These are phyloP conservation scores for Manduca sexta DNA, from an alignment of 1,140 invertebrate species.

Conservation along the genomic window DNA sequence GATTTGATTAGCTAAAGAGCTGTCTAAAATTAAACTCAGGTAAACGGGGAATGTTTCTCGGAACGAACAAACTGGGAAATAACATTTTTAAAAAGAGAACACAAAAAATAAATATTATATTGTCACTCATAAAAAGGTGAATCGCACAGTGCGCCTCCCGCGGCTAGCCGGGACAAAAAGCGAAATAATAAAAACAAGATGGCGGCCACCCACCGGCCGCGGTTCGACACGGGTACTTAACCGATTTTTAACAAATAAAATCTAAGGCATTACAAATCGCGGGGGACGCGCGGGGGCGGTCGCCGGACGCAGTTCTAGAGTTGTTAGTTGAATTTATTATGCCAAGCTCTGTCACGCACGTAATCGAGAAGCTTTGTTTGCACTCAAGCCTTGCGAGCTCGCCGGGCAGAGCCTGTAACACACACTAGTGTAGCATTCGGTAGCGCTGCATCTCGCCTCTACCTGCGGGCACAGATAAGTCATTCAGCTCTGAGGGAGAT, in stretches of 20 bases:
- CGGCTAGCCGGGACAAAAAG: conserved; percentile 62
- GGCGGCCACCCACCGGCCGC: conserved; percentile 68
- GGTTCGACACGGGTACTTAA: conserved; percentile 73
- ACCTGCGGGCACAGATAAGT: conserved; percentile 46
- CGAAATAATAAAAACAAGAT: conserved; percentile 58
- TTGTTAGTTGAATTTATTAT: conserved; percentile 42
- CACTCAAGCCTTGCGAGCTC: background rate
- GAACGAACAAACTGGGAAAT: conserved; percentile 46
- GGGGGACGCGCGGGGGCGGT: conserved; percentile 32
- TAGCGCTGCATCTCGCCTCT: conserved; percentile 32
- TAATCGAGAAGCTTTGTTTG: conserved; percentile 4
- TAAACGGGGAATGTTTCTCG: conserved; percentile 50
- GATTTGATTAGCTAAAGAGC: conserved; percentile 61
- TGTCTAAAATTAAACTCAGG: conserved; percentile 57
- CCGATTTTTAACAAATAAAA: conserved; percentile 75
- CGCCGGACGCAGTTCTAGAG: conserved; percentile 35
- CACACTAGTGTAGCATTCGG: conserved; percentile 14
- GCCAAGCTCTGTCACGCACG: conserved; percentile 23
- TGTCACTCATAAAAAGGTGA: conserved; percentile 66
- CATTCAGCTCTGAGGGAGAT: conserved; percentile 41
- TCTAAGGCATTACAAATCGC: conserved; percentile 70
- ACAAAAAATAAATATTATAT: conserved; percentile 35
- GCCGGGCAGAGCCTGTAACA: too few relatives aligned
- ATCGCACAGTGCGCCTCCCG: conserved; percentile 60
- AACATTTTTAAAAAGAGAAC: conserved; percentile 25